Conservation (phyloP, 1,140 invertebrate species). For the Drosophila sproati region DNA sequence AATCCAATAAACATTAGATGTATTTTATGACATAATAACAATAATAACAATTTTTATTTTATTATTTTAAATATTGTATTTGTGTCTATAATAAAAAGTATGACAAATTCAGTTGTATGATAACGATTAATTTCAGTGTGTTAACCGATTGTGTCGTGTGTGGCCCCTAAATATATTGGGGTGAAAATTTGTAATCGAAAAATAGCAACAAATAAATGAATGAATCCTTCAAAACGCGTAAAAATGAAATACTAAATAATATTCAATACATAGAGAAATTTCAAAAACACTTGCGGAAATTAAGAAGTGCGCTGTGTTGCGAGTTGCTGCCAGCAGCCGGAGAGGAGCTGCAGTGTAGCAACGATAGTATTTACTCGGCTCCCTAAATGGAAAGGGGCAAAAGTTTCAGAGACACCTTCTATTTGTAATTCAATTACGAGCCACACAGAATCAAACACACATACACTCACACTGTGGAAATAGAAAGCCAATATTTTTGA, state of each 20-base stretch:
- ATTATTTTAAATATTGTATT: too few species aligned
- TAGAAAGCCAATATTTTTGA: slow-evolving; percentile 6
- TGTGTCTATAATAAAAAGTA: background rate
- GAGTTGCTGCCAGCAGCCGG: slow-evolving; percentile 35
- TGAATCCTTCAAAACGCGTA: slow-evolving; percentile 42
- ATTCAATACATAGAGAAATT: background rate
- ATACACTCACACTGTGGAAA: background rate
- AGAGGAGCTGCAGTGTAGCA: slow-evolving; percentile 52
- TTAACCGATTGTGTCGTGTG: slow-evolving; percentile 12
- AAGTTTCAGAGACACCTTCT: slow-evolving; percentile 47
- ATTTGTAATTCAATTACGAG: slow-evolving; percentile 74
- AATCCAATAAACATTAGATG: too few species aligned
- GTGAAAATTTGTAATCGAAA: slow-evolving; percentile 55
- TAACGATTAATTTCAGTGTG: background rate
- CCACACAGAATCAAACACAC: background rate
- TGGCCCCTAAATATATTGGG: slow-evolving; percentile 21
- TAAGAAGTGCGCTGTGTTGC: slow-evolving; percentile 29
- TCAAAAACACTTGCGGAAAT: slow-evolving; percentile 18
- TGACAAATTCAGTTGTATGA: background rate
- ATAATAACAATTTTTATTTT: background rate
- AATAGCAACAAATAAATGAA: slow-evolving; percentile 72
- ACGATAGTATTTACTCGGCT: slow-evolving; percentile 53
- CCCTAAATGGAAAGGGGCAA: slow-evolving; percentile 30
- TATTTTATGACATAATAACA: background rate
- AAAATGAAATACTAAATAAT: slow-evolving; percentile 48